phyloP scores from a whole-genome alignment of 2,113 vertebrate species.

The Cyanoderma ruficeps region DNA sequence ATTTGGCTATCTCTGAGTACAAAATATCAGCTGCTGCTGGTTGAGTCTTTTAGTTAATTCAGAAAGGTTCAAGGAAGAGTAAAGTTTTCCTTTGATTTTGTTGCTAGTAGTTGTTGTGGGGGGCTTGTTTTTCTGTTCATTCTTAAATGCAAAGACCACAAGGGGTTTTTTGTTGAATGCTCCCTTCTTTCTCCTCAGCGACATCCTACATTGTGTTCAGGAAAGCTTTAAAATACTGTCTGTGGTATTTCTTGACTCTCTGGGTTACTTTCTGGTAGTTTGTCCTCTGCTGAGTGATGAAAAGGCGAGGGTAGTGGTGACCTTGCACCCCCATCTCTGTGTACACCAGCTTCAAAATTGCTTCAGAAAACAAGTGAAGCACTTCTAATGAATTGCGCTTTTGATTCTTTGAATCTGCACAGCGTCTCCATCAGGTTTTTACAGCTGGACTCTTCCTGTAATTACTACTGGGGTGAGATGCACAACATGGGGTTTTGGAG shows the following conservation, averaged over 20 bases:
- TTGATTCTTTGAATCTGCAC: conserved; percentile 63
- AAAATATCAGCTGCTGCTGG: neutral
- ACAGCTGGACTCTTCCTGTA: conserved; percentile 73
- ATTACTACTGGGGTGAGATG: conserved; percentile 68
- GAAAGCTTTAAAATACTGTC: neutral
- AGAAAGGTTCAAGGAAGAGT: neutral
- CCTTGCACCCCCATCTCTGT: conserved; percentile 19
- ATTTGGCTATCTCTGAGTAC: neutral
- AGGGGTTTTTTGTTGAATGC: neutral
- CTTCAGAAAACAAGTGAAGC: conserved; percentile 62
- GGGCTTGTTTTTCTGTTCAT: neutral
- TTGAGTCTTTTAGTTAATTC: neutral
- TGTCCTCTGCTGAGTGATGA: neutral
- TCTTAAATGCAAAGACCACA: neutral
- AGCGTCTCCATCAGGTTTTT: conserved; percentile 67
- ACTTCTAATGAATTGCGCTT: conserved; percentile 67
- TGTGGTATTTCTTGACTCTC: conserved; percentile 10
- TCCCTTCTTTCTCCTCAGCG: neutral
- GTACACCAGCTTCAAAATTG: neutral
- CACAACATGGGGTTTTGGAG: conserved; percentile 54
- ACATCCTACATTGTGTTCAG: neutral
- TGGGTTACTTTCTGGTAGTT: conserved; percentile 27
- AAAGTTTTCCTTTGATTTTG: neutral
- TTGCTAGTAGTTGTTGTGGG: neutral
- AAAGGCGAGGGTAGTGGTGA: neutral